These are phyloP conservation scores for Therioaphis trifolii DNA, from an alignment of 2,888 invertebrate genomes.

Conservation along the genomic window DNA sequence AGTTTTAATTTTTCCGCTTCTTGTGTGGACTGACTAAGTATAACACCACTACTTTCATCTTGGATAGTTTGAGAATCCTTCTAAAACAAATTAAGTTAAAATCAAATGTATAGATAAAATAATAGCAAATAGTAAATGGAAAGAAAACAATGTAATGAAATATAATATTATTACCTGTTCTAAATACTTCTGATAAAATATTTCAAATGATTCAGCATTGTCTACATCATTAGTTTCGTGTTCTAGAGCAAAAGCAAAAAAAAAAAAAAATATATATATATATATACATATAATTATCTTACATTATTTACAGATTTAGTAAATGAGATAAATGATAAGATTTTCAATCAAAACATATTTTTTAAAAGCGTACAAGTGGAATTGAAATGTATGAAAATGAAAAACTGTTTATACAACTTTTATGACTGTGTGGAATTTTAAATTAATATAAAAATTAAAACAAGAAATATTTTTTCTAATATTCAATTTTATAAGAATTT, in stretches of 20 bases:
- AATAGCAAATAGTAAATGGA: not conserved
- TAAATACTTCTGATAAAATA: conserved; percentile 42
- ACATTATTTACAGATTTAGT: conserved; percentile 24
- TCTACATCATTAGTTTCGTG: conserved; percentile 19
- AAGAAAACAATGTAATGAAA: not conserved
- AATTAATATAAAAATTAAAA: too few relatives aligned
- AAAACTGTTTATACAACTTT: too few relatives aligned
- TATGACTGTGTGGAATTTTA: too few relatives aligned
- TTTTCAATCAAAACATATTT: not conserved
- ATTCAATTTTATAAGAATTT: too few relatives aligned
- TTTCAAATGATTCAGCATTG: conserved; percentile 48
- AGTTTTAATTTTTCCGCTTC: conserved; percentile 53
- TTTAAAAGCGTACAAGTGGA: too few relatives aligned
- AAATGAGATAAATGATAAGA: not conserved
- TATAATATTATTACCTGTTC: conserved; percentile 25
- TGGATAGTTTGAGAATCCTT: not conserved
- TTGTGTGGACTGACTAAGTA: conserved; percentile 21
- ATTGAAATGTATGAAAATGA: too few relatives aligned
- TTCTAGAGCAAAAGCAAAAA: conserved; percentile 48
- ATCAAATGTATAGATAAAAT: not conserved
- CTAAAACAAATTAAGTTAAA: not conserved
- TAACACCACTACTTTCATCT: conserved; percentile 10
- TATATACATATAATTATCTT: conserved; percentile 28
- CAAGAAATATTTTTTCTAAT: too few relatives aligned
- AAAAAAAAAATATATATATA: too few relatives aligned